A percentile compares a stretch with the other conserved stretches of the same genome.
These are phyloP conservation scores for Drosophila maculinotata DNA, from an alignment of 2,888 invertebrate species.

Conservation along the genomic window DNA sequence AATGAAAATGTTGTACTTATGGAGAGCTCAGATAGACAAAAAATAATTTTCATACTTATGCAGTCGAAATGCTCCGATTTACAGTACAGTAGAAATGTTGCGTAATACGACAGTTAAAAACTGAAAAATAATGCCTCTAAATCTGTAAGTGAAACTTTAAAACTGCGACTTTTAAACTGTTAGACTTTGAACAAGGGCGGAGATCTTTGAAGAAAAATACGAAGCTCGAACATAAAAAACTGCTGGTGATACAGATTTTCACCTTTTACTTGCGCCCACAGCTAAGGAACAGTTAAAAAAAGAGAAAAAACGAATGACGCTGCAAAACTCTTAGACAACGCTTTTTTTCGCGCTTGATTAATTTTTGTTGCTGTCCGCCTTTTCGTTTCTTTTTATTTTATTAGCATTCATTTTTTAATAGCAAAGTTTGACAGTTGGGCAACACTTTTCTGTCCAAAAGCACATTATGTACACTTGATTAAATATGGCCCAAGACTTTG, in stretches of 20 bases:
- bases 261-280: neutral
- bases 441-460: conserved; percentile 14
- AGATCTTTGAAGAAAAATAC: neutral
- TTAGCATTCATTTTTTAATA: conserved; percentile 65
- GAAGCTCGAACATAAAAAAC: too few relatives aligned
- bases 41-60: neutral
- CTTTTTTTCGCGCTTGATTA: conserved; percentile 75
- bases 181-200: too few relatives aligned
- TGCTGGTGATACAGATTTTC: neutral
- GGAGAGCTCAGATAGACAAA: conserved; percentile 20
- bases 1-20: conserved; percentile 32
- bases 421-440: conserved; percentile 70
- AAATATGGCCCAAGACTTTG: conserved; percentile 46
- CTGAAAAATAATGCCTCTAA: neutral
- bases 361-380: conserved; percentile 50
- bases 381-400: conserved; percentile 51
- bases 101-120: too few relatives aligned
- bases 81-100: too few relatives aligned
- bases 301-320: conserved; percentile 58
- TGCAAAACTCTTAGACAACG: conserved; percentile 66
- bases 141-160: neutral
- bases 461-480: conserved; percentile 71
- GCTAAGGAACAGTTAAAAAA: conserved; percentile 10
- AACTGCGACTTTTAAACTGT: neutral
- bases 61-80: too few relatives aligned